Evolutionary conservation across 2,888 invertebrate genomes (phyloP).

Genomic region (Xanthostigma xanthostigma): DNA sequence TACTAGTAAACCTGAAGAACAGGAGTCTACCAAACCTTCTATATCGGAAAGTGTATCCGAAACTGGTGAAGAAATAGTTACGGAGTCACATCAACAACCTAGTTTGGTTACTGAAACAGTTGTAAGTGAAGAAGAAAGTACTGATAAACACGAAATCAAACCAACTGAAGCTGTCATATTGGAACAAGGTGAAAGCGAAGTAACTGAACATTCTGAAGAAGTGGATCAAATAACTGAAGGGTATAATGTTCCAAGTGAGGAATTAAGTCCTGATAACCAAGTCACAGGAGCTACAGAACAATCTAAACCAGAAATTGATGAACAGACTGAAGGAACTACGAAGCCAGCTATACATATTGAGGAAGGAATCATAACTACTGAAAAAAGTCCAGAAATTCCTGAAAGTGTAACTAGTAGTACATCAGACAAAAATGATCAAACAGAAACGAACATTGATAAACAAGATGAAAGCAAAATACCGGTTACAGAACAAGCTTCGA

Average conservation of each 20-base stretch:
- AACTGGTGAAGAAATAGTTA: too few relatives aligned
- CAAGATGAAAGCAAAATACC: not conserved
- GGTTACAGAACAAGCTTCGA: not conserved
- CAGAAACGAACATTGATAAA: not conserved
- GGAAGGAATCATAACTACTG: not conserved
- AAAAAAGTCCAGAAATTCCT: not conserved
- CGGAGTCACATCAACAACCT: too few relatives aligned
- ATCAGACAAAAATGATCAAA: not conserved
- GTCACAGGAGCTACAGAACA: too few relatives aligned
- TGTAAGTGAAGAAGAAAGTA: not conserved
- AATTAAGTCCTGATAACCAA: too few relatives aligned
- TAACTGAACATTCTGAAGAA: constrained; percentile 1
- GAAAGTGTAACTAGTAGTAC: not conserved
- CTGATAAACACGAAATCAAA: constrained; percentile 5
- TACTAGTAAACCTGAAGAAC: constrained; percentile 1
- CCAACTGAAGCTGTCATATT: not conserved
- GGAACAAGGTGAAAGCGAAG: constrained; percentile 6
- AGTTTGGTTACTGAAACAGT: too few relatives aligned
- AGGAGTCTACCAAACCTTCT: constrained; percentile 3
- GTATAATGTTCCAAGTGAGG: too few relatives aligned
- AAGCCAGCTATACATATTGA: not conserved
- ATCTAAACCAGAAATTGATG: not conserved
- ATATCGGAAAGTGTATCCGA: not conserved
- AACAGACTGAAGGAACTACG: not conserved
- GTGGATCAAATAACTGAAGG: constrained; percentile 5